Evolutionary conservation across 2,797 vertebrate species (phyloP).

Genomic region (Bucorvus abyssinicus): DNA sequence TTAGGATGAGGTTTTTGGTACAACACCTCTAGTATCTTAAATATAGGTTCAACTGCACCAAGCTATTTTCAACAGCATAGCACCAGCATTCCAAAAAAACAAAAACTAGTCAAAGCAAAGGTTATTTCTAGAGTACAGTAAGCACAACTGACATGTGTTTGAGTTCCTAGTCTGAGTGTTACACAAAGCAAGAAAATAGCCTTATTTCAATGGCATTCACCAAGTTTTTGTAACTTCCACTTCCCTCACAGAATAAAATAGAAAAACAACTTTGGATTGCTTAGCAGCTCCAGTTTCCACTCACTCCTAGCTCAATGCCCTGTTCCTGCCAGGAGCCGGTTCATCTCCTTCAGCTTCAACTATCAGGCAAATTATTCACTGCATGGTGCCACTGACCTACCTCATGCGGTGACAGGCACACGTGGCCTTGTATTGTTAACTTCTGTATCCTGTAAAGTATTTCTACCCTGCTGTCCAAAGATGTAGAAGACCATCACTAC

Average conservation of each 20-base stretch:
- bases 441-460: not conserved
- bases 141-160: not conserved
- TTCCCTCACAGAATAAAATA: not conserved
- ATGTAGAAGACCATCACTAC: not conserved
- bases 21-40: not conserved
- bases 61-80: not conserved
- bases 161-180: not conserved
- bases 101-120: not conserved
- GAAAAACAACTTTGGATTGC: not conserved
- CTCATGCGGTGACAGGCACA: not conserved
- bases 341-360: not conserved
- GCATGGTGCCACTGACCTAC: rapidly evolving
- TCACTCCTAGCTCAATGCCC: not conserved
- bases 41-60: not conserved
- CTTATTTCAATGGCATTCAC: not conserved
- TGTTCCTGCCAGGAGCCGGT: not conserved
- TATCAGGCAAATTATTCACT: not conserved
- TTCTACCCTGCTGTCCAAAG: not conserved
- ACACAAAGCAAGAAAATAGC: not conserved
- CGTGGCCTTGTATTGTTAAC: rapidly evolving
- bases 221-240: not conserved
- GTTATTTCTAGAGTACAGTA: not conserved
- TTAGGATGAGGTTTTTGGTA: not conserved
- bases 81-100: not conserved
- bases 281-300: not conserved